These are phyloP conservation scores for Notechis scutatus DNA, from an alignment of 2,113 vertebrate species.

Conservation along the genomic window DNA sequence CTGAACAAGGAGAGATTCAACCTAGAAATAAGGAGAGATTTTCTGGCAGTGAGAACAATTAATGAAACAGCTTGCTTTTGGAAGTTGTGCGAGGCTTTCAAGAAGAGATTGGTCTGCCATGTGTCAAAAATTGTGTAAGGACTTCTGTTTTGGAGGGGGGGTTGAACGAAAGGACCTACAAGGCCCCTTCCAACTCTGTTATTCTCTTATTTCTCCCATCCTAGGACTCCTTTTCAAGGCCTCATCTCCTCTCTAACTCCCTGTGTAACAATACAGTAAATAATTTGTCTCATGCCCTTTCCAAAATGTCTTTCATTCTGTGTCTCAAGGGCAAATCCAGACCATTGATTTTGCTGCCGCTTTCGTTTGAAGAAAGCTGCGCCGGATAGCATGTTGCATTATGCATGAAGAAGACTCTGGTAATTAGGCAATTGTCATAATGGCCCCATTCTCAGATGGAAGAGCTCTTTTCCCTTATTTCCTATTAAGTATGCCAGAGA, in stretches of 20 bases:
- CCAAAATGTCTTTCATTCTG: background rate
- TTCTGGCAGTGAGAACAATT: background rate
- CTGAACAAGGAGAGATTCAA: background rate
- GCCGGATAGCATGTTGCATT: slow-evolving; percentile 55
- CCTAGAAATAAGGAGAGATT: background rate
- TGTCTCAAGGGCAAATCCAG: slow-evolving; percentile 47
- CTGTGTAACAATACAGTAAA: background rate
- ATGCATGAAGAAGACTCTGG: slow-evolving; percentile 61
- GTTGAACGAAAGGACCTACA: background rate
- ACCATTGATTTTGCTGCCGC: slow-evolving; percentile 55
- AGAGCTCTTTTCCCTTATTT: slow-evolving; percentile 61
- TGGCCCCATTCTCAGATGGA: slow-evolving; percentile 69
- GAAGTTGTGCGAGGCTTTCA: background rate
- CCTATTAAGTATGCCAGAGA: slow-evolving; percentile 67
- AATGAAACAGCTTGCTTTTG: background rate
- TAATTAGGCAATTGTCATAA: slow-evolving; percentile 71
- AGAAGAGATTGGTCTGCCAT: background rate
- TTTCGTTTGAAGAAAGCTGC: slow-evolving; percentile 44
- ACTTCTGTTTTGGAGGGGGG: too few species aligned
- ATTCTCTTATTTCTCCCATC: background rate
- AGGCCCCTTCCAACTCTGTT: background rate
- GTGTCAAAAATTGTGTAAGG: background rate
- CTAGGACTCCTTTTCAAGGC: background rate
- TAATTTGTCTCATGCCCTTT: background rate
- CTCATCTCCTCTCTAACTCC: too few species aligned